These are phyloP conservation scores for Natrix natrix DNA, from an alignment of 2,797 vertebrate species.

Conservation along the genomic window DNA sequence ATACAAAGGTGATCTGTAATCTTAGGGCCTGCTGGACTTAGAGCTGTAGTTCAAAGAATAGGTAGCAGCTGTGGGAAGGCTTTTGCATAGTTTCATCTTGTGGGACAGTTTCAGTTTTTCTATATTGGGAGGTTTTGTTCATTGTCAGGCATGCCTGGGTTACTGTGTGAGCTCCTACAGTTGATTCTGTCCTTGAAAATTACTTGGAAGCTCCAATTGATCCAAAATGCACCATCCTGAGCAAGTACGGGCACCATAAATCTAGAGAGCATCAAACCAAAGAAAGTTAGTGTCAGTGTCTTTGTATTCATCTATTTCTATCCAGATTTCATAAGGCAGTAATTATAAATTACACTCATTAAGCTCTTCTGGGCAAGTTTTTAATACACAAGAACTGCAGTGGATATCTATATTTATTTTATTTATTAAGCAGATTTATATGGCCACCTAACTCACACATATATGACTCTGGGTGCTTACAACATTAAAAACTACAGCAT, in stretches of 20 bases:
- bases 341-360: background rate
- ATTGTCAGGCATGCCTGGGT: background rate
- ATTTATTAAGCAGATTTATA: background rate
- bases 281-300: background rate
- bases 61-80: background rate
- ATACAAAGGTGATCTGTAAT: background rate
- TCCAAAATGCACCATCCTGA: background rate
- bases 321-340: background rate
- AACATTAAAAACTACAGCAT: background rate
- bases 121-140: background rate
- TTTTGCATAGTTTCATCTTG: background rate
- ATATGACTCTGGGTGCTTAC: background rate
- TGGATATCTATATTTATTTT: background rate
- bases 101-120: background rate
- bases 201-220: background rate
- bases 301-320: background rate
- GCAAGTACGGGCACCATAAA: background rate
- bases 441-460: background rate
- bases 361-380: background rate
- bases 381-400: background rate
- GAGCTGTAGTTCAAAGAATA: background rate
- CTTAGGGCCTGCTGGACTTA: background rate
- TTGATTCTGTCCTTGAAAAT: background rate
- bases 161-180: background rate
- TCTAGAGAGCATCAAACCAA: background rate